Percentiles rank a stretch among this genome's conserved stretches.
Conservation (phyloP, 2,113 vertebrate species). For the Cebus imitator region DNA sequence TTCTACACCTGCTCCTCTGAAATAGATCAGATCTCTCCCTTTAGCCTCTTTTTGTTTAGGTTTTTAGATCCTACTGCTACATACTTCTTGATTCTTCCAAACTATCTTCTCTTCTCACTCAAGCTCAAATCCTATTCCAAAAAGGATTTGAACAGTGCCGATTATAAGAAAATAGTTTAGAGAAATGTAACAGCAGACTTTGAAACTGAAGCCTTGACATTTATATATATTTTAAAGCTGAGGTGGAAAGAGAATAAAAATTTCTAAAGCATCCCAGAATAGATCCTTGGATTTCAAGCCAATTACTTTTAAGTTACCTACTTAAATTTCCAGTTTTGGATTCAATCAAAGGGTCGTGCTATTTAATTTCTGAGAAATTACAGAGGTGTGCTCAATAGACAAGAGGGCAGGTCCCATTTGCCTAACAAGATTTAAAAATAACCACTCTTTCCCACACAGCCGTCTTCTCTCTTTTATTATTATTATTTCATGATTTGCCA, state of each 20-base stretch:
- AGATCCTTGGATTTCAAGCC: neutral
- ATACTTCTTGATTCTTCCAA: slow-evolving; percentile 39
- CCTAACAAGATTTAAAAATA: slow-evolving; percentile 58
- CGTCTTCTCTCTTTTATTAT: neutral
- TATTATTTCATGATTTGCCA: slow-evolving; percentile 19
- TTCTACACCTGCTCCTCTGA: neutral
- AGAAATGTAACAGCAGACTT: slow-evolving; percentile 32
- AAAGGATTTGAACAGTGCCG: slow-evolving; percentile 10
- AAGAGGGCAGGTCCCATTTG: neutral
- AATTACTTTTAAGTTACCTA: slow-evolving; percentile 47
- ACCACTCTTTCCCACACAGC: slow-evolving; percentile 14
- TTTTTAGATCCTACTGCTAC: neutral
- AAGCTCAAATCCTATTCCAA: slow-evolving; percentile 44
- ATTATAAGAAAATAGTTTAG: slow-evolving; percentile 25
- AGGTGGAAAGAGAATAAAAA: slow-evolving; percentile 51
- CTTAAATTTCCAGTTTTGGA: slow-evolving; percentile 44
- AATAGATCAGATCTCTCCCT: slow-evolving; percentile 20
- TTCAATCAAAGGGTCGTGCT: slow-evolving; percentile 62
- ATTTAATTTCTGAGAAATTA: slow-evolving; percentile 61
- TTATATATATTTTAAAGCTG: slow-evolving; percentile 32
- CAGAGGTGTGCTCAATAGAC: slow-evolving; percentile 46
- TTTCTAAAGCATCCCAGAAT: slow-evolving; percentile 38
- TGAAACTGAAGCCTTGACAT: slow-evolving; percentile 32
- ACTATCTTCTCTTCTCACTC: slow-evolving; percentile 17
- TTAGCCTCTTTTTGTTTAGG: neutral